These are phyloP conservation scores for Brachyrhaphis roseni DNA, from an alignment of 2,797 vertebrate genomes.

Conservation along the genomic window DNA sequence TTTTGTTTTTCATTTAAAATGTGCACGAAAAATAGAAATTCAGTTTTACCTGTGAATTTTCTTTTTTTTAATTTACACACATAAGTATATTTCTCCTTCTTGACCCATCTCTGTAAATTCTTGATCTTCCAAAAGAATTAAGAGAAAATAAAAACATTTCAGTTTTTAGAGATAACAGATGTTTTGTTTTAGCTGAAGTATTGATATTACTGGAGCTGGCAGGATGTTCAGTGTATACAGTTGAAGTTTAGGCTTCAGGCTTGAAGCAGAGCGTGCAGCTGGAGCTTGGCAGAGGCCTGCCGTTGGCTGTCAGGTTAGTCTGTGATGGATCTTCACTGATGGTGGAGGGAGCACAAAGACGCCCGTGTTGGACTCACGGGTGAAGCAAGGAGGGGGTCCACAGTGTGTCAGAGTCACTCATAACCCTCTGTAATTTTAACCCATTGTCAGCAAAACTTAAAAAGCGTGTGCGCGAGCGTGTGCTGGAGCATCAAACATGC, in stretches of 20 bases:
- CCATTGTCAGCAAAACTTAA: slow-evolving; percentile 80
- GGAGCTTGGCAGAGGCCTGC: slow-evolving; percentile 56
- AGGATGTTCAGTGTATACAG: slow-evolving; percentile 14
- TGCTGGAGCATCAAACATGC: slow-evolving; percentile 32
- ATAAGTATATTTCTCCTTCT: background rate
- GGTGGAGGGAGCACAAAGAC: slow-evolving; percentile 90
- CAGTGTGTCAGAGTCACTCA: slow-evolving; percentile 93
- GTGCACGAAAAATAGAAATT: background rate
- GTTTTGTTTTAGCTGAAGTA: background rate
- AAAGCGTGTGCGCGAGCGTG: slow-evolving; percentile 36
- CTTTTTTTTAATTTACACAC: no score
- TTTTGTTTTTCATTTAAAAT: background rate
- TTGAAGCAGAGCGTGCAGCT: slow-evolving; percentile 44
- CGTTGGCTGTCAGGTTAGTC: slow-evolving; percentile 90
- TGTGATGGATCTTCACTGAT: slow-evolving; percentile 95
- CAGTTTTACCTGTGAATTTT: no score
- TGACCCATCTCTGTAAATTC: background rate
- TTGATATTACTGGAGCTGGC: background rate
- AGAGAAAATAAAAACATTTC: slow-evolving; percentile 2
- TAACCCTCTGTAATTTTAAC: slow-evolving; percentile 77
- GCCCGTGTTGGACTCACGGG: slow-evolving; percentile 80
- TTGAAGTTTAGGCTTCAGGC: slow-evolving; percentile 25
- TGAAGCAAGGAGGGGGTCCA: slow-evolving; percentile 72
- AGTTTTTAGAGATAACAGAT: background rate
- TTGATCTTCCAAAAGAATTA: background rate